These are phyloP conservation scores for Potamilus streckersoni DNA, from an alignment of 1,140 invertebrate species.

Conservation along the genomic window DNA sequence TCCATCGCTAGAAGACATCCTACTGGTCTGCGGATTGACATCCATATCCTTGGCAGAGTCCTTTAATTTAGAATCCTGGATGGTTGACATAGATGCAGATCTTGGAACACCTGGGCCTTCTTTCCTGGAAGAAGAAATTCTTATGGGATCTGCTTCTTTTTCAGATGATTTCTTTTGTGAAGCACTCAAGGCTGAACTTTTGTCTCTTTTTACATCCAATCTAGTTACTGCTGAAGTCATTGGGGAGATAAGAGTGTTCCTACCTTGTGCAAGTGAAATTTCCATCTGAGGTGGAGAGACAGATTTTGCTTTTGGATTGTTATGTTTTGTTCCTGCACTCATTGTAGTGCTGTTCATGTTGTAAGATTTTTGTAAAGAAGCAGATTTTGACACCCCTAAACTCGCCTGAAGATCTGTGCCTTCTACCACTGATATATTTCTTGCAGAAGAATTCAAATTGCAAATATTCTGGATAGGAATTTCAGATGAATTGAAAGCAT, in stretches of 20 bases:
- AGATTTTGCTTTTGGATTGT: no score
- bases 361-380: conserved; percentile 28
- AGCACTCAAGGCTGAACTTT: background rate
- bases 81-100: conserved; percentile 33
- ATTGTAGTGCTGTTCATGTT: conserved; percentile 10
- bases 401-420: conserved; percentile 17
- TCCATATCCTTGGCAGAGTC: conserved; percentile 1
- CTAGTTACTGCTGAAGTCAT: background rate
- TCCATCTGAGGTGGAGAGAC: no score
- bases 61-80: conserved; percentile 29
- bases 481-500: conserved; percentile 6
- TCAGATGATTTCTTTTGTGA: conserved; percentile 19
- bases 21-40: background rate
- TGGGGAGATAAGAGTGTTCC: no score
- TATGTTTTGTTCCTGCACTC: no score
- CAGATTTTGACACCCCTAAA: conserved; percentile 6
- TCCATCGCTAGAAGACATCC: background rate
- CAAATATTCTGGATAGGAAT: background rate
- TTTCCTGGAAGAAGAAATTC: conserved; percentile 5
- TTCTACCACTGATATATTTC: conserved; percentile 2
- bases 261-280: no score
- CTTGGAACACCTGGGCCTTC: conserved; percentile 10
- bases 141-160: conserved; percentile 4
- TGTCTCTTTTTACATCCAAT: conserved; percentile 1
- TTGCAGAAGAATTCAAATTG: background rate